Conservation (phyloP, 30 jellyfish, hydroid and myxozoan genomes). For the Catostylus mosaicus region DNA sequence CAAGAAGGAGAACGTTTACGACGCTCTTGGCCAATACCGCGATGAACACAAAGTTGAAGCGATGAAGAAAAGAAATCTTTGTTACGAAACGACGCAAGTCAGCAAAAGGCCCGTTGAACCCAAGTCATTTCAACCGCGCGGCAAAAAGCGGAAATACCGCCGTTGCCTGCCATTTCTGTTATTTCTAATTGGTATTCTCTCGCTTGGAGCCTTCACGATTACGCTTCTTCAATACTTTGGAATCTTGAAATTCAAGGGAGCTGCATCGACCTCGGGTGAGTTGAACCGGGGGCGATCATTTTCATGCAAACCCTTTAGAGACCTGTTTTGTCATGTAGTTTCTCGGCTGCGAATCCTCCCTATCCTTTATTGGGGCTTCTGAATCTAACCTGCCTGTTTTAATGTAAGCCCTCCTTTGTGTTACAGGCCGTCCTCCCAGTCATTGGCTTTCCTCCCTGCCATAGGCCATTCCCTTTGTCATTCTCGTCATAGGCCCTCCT, state of each 20-base stretch:
- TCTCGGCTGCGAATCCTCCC: too few relatives aligned
- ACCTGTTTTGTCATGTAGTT: too few relatives aligned
- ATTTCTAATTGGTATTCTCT: conserved; percentile 25
- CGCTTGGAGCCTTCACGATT: conserved; percentile 44
- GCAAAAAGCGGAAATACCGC: conserved; percentile 4
- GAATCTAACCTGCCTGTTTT: too few relatives aligned
- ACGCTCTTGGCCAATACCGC: conserved; percentile 60
- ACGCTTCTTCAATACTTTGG: conserved; percentile 62
- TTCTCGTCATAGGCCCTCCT: too few relatives aligned
- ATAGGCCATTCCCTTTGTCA: too few relatives aligned
- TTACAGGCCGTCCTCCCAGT: too few relatives aligned
- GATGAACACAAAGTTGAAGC: conserved; percentile 47
- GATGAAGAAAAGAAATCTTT: conserved; percentile 29
- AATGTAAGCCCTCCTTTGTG: too few relatives aligned
- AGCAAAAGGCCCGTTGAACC: conserved; percentile 13
- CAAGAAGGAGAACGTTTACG: conserved; percentile 56
- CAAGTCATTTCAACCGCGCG: background rate
- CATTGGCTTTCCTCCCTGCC: too few relatives aligned
- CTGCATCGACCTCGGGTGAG: conserved; percentile 17
- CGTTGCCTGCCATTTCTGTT: conserved; percentile 41
- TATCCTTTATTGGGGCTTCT: too few relatives aligned
- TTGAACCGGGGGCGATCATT: too few relatives aligned
- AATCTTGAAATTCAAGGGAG: conserved; percentile 33
- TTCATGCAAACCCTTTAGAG: too few relatives aligned
- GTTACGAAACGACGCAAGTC: conserved; percentile 34